Conservation (phyloP, 2,888 invertebrate species). For the Chirona hameri region DNA sequence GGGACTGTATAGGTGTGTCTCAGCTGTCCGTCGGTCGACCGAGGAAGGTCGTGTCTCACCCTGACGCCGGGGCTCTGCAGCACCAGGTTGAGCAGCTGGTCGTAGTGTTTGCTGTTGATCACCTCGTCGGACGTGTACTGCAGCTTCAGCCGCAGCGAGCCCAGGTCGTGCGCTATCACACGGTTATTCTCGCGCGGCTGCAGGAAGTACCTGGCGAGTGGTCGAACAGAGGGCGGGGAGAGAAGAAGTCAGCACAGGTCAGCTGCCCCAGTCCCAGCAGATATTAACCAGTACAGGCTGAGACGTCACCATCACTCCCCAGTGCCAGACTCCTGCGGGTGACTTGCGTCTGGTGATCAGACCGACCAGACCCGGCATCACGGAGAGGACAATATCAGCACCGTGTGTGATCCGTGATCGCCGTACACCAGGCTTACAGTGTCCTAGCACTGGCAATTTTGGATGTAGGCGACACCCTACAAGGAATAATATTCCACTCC, state of each 20-base stretch:
- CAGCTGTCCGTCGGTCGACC: too few species aligned
- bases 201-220: conserved; percentile 63
- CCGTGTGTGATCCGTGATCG: too few species aligned
- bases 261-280: neutral
- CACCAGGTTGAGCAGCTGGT: conserved; percentile 69
- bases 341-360: too few species aligned
- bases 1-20: too few species aligned
- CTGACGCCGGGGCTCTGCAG: conserved; percentile 58
- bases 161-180: conserved; percentile 54
- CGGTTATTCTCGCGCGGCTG: conserved; percentile 58
- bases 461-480: too few species aligned
- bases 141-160: conserved; percentile 77
- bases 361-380: too few species aligned
- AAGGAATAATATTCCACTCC: too few species aligned
- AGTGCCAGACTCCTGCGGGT: too few species aligned
- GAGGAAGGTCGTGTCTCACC: neutral
- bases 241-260: neutral
- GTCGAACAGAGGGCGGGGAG: neutral
- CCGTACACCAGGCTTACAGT: too few species aligned
- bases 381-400: too few species aligned
- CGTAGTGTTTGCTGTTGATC: conserved; percentile 76
- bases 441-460: too few species aligned
- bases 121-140: conserved; percentile 87
- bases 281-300: neutral
- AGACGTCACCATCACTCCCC: too few species aligned